phyloP scores from a whole-genome alignment of 2,113 vertebrate genomes.

The Poeciliopsis occidentalis region DNA sequence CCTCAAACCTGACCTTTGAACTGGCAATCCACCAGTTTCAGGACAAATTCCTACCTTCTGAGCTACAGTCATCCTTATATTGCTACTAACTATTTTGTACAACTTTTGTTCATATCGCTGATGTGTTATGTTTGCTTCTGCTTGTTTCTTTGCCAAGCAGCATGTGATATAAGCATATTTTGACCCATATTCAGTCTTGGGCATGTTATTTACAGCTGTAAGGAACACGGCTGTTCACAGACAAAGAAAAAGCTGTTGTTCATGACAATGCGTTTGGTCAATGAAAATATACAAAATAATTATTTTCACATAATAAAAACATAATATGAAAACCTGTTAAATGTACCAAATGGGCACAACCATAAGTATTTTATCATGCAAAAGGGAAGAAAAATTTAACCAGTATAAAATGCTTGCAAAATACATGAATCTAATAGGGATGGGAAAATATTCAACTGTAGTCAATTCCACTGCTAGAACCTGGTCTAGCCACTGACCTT shows the following conservation, averaged over 20 bases:
- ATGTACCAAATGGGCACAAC: no score
- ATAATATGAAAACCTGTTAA: no score
- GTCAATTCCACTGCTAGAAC: background rate
- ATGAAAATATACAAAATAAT: no score
- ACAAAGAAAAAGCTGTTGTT: background rate
- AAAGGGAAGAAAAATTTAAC: background rate
- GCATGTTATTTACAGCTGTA: no score
- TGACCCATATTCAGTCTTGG: background rate
- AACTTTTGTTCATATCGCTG: background rate
- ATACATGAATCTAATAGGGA: background rate
- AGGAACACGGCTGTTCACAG: background rate
- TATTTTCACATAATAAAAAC: no score
- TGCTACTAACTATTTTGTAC: background rate
- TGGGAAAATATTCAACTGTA: background rate
- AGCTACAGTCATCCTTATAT: no score
- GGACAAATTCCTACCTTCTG: no score
- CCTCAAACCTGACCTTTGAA: no score
- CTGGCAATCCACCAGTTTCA: no score
- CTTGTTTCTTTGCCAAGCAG: background rate
- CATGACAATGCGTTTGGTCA: no score
- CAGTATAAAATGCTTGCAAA: background rate
- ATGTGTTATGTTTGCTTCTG: background rate
- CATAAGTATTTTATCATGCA: background rate
- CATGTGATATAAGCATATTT: background rate
- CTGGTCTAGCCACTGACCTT: constrained; percentile 32